Base-by-base conservation (phyloP, 2,113 vertebrate genomes). In the Martes martes region DNA sequence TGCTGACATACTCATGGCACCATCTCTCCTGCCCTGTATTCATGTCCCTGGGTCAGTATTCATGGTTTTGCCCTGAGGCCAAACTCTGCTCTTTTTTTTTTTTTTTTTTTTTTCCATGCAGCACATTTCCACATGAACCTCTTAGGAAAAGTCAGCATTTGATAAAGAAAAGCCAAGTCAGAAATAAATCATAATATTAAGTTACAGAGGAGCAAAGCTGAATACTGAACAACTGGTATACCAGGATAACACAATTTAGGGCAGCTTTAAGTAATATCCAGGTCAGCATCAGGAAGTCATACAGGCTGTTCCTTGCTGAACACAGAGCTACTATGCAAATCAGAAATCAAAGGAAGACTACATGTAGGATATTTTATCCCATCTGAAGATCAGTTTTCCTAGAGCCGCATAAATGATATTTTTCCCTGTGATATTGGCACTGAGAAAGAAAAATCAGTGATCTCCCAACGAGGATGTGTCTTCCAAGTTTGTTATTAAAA, bases 141-240 rank as follows among this genome's bases (percentile, higher is more conserved):
- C 96, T 94, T 67, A 97, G 95, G 97, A 96, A 87, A 89, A 96
- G 89, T 93, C 36, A 96, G 89, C 92, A 98, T 98, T 98, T 96
- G 97, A 97, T 96, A 97, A 93, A 97, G 92, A 98, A 98, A 98
- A 98, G 97, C 95, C 97, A 98, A 98, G 67, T 74, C 92, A 98
- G 55, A 83, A 96, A 97, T 98, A 98, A 98, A 97, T 98, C 93
- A 98, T 97, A 98, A 98, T 98, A 98, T 98, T 98, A 96, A 94
- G 95, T 98, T 98, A 98, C 63, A 89, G 78, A 97, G 81, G 85
- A 97, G 47, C 97, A 97, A 89, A 23, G 52, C 94, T 97, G 98
- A 98, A 98, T 98, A 97, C 96, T 87, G 97, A 98, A 96, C 21
- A 78, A 89, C 47, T 82, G 93, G 96, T 98, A 96, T 6, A 80